phyloP scores from a whole-genome alignment of 2,888 invertebrate genomes.

The Corythucha ciliata region DNA sequence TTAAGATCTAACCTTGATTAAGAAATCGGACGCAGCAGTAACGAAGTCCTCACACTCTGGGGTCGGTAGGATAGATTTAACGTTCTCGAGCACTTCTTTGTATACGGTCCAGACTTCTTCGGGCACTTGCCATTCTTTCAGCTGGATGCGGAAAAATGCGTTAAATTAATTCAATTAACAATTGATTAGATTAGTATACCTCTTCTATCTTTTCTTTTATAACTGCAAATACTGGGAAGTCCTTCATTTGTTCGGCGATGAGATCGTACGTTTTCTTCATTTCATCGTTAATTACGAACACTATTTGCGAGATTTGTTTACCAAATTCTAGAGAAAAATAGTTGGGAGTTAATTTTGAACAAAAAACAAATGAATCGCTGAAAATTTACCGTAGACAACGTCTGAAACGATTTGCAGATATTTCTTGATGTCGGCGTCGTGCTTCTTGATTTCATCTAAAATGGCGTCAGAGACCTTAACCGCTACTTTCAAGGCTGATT shows the following conservation, averaged over 20 bases:
- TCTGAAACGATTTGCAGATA: conserved; percentile 37
- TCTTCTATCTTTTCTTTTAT: conserved; percentile 44
- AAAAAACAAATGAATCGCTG: neutral
- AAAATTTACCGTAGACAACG: conserved; percentile 27
- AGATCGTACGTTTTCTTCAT: conserved; percentile 41
- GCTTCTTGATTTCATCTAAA: conserved; percentile 51
- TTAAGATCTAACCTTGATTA: conserved; percentile 44
- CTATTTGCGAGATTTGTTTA: conserved; percentile 39
- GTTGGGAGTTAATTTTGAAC: neutral
- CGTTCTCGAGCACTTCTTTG: conserved; percentile 47
- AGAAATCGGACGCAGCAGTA: conserved; percentile 50
- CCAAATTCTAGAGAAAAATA: conserved; percentile 38
- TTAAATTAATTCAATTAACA: conserved; percentile 35
- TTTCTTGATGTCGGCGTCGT: conserved; percentile 57
- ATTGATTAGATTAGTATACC: conserved; percentile 36
- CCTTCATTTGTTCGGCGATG: conserved; percentile 46
- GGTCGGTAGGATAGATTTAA: conserved; percentile 53
- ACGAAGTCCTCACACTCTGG: conserved; percentile 54
- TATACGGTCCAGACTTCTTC: conserved; percentile 49
- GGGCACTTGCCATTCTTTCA: conserved; percentile 44
- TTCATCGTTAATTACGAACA: conserved; percentile 40
- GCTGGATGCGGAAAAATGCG: conserved; percentile 12
- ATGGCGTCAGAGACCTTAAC: conserved; percentile 41
- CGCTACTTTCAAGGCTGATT: conserved; percentile 45
- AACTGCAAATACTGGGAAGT: conserved; percentile 41